Evolutionary conservation across 2,797 vertebrate genomes (phyloP).

Genomic region (Pagetopsis macropterus): DNA sequence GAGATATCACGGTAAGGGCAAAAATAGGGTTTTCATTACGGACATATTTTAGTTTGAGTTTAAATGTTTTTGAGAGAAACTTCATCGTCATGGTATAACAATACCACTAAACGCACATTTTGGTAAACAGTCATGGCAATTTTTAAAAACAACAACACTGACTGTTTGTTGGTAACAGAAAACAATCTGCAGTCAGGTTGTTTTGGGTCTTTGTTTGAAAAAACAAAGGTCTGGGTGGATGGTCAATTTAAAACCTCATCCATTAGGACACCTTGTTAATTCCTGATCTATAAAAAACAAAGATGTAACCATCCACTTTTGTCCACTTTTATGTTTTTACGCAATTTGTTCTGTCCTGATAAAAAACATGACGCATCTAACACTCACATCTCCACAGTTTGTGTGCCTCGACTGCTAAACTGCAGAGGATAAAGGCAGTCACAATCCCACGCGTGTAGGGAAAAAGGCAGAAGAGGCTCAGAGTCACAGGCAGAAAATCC

Average conservation of each 20-base stretch:
- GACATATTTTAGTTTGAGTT: neutral
- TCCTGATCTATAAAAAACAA: neutral
- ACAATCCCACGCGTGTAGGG: slow-evolving; percentile 14
- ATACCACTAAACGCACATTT: too few relatives aligned
- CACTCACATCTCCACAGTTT: neutral
- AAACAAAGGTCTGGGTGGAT: neutral
- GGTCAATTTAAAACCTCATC: neutral
- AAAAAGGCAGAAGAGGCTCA: slow-evolving; percentile 25
- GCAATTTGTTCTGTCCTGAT: neutral
- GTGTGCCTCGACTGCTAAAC: neutral
- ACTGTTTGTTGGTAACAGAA: too few relatives aligned
- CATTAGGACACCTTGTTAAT: slow-evolving; percentile 5
- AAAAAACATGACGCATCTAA: neutral
- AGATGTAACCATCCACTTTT: neutral
- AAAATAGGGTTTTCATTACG: neutral
- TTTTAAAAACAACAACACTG: too few relatives aligned
- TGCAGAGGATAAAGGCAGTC: slow-evolving; percentile 5
- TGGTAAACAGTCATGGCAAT: too few relatives aligned
- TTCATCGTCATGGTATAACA: too few relatives aligned
- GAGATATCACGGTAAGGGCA: neutral
- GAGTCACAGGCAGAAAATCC: slow-evolving; percentile 33
- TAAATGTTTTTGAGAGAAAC: neutral
- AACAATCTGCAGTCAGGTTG: too few relatives aligned
- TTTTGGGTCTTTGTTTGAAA: neutral
- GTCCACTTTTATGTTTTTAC: neutral